Evolutionary conservation across 2,888 invertebrate genomes (phyloP), one percentile per base, ranked within the genome.

Genomic region (Ophion costatus): DNA sequence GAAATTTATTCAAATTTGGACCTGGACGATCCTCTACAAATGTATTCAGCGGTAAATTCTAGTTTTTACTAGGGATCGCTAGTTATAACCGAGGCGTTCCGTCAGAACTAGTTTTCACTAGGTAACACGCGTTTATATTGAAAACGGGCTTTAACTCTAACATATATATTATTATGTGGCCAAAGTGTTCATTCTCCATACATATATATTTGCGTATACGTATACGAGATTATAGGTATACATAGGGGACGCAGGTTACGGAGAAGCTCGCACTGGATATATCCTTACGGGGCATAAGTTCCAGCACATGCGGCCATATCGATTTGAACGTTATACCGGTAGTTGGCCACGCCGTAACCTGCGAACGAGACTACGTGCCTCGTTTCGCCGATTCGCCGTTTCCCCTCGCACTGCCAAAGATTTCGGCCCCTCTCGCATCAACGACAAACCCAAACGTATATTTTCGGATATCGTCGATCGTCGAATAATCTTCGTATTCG

Each of bases 241-340:
- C 80, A 38, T 75, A 51, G 29, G 14, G 45, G 42, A 33, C 33
- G 11, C 42, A 74, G 61, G n/a, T n/a, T 80, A 73, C 67, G 67
- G 63, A 74, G 42, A 80, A 81, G 64, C 69, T 74, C 69, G 11
- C 71, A 74, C 70, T 83, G 63, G 77, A 74, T 80, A 66, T 74
- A 78, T 70, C 75, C 80, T 71, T 71, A 81, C 57, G 67, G 51
- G 64, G 74, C 76, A 82, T 57, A 81, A 82, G 80, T 74, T 67
- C 74, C 78, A 73, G 42, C 80, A 82, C 76, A 71, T 83, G 86
- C 77, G 66, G 79, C 79, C 80, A 86, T 86, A 87, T 84, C 77
- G 67, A 77, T 80, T 77, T 66, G 51, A 29, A 38, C 75, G 67
- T 51, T 75, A 82, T 83, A 64, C 75, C 75, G 66, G 71, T 76